A percentile compares a stretch with the other conserved stretches of the same genome.
These are phyloP conservation scores for Nemotelus nigrinus DNA, from an alignment of 2,888 invertebrate species.

Conservation along the genomic window DNA sequence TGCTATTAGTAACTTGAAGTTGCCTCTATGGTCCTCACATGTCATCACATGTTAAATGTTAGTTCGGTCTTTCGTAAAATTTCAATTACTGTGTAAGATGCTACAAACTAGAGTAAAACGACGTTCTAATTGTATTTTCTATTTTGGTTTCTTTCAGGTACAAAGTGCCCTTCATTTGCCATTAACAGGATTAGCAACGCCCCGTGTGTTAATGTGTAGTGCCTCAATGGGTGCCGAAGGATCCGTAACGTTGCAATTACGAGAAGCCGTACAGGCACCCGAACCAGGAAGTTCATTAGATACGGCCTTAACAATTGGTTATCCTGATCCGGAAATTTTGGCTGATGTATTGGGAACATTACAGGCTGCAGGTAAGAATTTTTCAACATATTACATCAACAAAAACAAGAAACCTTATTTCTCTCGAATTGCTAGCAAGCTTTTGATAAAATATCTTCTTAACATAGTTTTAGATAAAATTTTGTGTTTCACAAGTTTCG, in stretches of 20 bases:
- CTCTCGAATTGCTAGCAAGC: too few species aligned
- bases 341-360: constrained; percentile 77
- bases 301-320: constrained; percentile 75
- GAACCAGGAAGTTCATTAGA: constrained; percentile 63
- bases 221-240: constrained; percentile 65
- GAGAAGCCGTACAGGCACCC: constrained; percentile 61
- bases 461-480: too few species aligned
- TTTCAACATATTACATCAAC: too few species aligned
- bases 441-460: too few species aligned
- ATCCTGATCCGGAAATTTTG: constrained; percentile 79
- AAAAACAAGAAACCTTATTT: too few species aligned
- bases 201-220: constrained; percentile 61
- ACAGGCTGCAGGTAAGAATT: constrained; percentile 66
- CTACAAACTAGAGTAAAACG: too few species aligned
- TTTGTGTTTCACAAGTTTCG: too few species aligned
- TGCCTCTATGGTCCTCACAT: too few species aligned
- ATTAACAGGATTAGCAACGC: constrained; percentile 60
- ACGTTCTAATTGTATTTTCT: constrained; percentile 19
- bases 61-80: not conserved
- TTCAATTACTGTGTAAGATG: too few species aligned
- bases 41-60: not conserved
- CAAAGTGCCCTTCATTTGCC: constrained; percentile 64
- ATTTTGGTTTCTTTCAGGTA: constrained; percentile 56
- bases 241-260: constrained; percentile 64
- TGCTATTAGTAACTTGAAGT: too few species aligned